Evolutionary conservation across 1,140 invertebrate species (phyloP).

Genomic region (Orchestia grillus): DNA sequence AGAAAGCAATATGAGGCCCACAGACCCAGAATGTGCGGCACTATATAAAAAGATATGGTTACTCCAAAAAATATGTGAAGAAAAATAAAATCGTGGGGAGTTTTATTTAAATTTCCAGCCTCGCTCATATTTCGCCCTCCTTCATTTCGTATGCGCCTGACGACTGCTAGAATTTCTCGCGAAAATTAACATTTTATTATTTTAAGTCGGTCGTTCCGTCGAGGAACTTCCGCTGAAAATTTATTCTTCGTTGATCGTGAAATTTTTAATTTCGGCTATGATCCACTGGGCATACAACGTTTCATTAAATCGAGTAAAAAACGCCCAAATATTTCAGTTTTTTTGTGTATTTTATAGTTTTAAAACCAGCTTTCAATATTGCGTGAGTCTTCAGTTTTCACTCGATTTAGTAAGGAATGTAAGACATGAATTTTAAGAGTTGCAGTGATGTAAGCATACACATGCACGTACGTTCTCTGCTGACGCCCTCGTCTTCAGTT

Average conservation of each 20-base stretch:
- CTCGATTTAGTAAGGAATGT: not conserved
- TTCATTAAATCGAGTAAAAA: not conserved
- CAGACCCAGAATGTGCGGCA: not conserved
- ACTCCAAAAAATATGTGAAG: too few species aligned
- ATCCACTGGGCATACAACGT: not conserved
- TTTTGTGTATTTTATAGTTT: not conserved
- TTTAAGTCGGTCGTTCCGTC: not conserved
- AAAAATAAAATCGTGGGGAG: not conserved
- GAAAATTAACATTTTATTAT: constrained; percentile 53
- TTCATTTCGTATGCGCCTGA: constrained; percentile 39
- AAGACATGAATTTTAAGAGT: not conserved
- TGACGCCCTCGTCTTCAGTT: not conserved
- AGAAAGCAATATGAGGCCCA: constrained; percentile 7
- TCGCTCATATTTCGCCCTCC: not conserved
- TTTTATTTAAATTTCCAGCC: constrained; percentile 39
- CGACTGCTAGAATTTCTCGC: constrained; percentile 9
- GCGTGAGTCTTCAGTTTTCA: not conserved
- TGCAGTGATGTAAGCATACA: not conserved
- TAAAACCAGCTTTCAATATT: not conserved
- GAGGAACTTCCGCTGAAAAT: not conserved
- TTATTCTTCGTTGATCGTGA: not conserved
- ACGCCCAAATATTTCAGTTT: not conserved
- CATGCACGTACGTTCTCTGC: not conserved
- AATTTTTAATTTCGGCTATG: not conserved
- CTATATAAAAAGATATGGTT: not conserved